Conservation (phyloP, 2,888 invertebrate genomes). For the Polietes domitor region DNA sequence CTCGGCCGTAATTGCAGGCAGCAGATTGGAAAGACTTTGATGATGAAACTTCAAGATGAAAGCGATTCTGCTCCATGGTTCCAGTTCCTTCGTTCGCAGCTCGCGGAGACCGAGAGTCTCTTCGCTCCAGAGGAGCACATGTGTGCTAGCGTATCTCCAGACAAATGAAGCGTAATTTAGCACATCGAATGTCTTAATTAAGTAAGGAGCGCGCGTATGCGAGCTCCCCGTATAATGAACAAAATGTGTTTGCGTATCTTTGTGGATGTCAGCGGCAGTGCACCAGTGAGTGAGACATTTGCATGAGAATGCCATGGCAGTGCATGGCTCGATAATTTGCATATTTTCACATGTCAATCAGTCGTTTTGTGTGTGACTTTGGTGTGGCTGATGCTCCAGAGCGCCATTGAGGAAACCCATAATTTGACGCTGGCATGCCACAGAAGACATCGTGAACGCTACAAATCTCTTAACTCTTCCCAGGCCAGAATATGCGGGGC, state of each 20-base stretch:
- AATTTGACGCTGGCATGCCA: conserved; percentile 1
- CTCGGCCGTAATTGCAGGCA: conserved; percentile 56
- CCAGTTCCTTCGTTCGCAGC: background rate
- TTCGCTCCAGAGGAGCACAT: conserved; percentile 16
- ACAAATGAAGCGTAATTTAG: conserved; percentile 54
- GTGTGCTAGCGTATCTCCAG: conserved; percentile 1
- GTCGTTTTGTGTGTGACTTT: conserved; percentile 42
- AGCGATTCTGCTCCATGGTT: conserved; percentile 21
- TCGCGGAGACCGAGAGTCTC: no score
- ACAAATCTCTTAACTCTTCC: no score
- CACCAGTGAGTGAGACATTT: background rate
- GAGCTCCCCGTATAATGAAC: conserved; percentile 33
- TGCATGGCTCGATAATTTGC: conserved; percentile 69
- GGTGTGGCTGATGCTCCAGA: conserved; percentile 46
- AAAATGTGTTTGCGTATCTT: conserved; percentile 37
- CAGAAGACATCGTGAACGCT: no score
- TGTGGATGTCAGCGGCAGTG: background rate
- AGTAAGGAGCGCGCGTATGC: background rate
- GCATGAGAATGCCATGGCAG: conserved; percentile 3
- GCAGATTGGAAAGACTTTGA: conserved; percentile 61
- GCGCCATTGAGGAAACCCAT: background rate
- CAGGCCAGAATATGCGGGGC: no score
- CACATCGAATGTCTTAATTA: conserved; percentile 64
- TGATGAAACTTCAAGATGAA: conserved; percentile 56
- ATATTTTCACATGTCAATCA: conserved; percentile 77